Evolutionary conservation across 1,140 invertebrate species (phyloP).

Genomic region (Thaumetopoea pityocampa): DNA sequence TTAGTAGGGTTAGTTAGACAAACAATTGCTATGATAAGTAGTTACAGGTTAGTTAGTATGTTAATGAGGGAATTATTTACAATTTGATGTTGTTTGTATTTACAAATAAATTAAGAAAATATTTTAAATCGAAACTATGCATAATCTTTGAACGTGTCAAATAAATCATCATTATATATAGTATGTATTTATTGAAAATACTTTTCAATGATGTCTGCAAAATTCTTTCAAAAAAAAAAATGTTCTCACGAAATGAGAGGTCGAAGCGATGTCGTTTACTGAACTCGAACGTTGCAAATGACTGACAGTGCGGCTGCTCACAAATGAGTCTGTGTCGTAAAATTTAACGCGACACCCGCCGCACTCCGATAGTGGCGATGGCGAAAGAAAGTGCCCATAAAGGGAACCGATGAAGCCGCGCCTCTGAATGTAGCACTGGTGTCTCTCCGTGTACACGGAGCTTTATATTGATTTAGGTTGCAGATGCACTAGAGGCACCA

Average conservation of each 20-base stretch:
- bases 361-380: constrained; percentile 50
- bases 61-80: too few species aligned
- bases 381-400: constrained; percentile 57
- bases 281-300: constrained; percentile 46
- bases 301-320: constrained; percentile 38
- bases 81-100: too few species aligned
- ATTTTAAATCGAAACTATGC: too few species aligned
- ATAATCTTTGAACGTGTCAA: too few species aligned
- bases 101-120: too few species aligned
- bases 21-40: too few species aligned
- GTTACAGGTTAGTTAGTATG: too few species aligned
- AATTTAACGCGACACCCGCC: constrained; percentile 52
- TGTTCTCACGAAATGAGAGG: constrained; percentile 10
- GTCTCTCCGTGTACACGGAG: constrained; percentile 17
- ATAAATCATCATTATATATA: too few species aligned
- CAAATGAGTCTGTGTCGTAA: constrained; percentile 62
- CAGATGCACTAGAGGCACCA: too few species aligned
- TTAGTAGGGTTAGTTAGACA: too few species aligned
- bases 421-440: constrained; percentile 35
- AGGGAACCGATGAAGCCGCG: constrained; percentile 52
- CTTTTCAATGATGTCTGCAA: background rate
- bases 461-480: constrained; percentile 18
- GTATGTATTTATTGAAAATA: too few species aligned
- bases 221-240: constrained; percentile 1
- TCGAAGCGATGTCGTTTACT: constrained; percentile 29